These are phyloP conservation scores for Clarias macrocephalus DNA, from an alignment of 2,113 vertebrate species.

Conservation along the genomic window DNA sequence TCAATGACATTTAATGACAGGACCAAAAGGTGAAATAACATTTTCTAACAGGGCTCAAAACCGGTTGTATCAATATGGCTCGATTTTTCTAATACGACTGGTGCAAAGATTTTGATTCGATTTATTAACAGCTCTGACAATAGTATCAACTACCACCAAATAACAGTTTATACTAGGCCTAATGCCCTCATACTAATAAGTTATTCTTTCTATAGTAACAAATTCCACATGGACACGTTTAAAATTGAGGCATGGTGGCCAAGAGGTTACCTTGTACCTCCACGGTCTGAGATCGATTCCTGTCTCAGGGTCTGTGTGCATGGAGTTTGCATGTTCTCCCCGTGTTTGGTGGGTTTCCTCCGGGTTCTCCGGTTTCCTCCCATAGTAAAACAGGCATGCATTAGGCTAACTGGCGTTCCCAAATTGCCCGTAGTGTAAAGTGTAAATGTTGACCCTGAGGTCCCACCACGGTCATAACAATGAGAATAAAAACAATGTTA, in stretches of 20 bases:
- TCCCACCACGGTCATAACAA: no score
- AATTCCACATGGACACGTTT: not conserved
- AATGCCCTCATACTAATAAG: not conserved
- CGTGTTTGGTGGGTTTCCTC: no score
- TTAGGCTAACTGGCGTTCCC: no score
- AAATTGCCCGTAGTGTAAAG: no score
- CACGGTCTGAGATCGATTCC: no score
- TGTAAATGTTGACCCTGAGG: no score
- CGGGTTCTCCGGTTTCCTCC: no score
- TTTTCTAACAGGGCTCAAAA: not conserved
- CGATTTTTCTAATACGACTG: not conserved
- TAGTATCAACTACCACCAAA: not conserved
- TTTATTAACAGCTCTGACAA: not conserved
- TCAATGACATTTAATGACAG: not conserved
- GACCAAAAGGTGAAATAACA: not conserved
- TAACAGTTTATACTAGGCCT: not conserved
- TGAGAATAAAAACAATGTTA: no score
- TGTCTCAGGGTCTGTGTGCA: no score
- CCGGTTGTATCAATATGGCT: not conserved
- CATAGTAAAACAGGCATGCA: no score
- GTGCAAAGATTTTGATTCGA: slow-evolving; percentile 30
- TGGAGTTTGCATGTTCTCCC: no score
- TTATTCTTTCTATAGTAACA: not conserved
- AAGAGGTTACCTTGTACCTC: no score
- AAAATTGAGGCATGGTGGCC: not conserved